Evolutionary conservation across 1,140 invertebrate species (phyloP), one percentile per base, ranked within the genome.

Genomic region (Drosophila nigrodunni): DNA sequence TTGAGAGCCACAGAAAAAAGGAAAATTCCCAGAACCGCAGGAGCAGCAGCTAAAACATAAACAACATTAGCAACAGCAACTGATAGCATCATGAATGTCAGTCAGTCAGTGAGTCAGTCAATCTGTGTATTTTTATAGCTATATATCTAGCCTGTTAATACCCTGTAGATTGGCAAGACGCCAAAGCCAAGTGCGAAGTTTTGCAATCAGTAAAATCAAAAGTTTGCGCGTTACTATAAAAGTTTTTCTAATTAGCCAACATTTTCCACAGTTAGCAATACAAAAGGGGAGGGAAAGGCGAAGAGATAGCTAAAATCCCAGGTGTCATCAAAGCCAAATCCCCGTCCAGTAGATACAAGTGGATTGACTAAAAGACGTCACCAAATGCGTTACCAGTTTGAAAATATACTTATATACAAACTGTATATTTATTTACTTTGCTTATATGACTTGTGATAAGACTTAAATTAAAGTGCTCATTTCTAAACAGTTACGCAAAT

Each of bases 161-260:
- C 46, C 52, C 54, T 74, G 34, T 44, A 43, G 15, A 30, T 11
- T 21, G 21, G 25, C 43, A 58, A 11, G 11, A 43, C 41, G 25
- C 13, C 11, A 52, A 34, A 61, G 71, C 57, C 55, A 74, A 83
- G 83, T 85, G 54, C 59, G 88, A 87, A 87, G 85, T 87, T 87
- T 87, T 74, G 80, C 83, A 87, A 87, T 87, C 83, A 89, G 78
- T 62, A 80, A 77, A 88, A 85, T 80, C 87, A 88, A 83, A 87
- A 87, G 77, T 87, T 87, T 62, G 43, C 8, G 1, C 66, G 58
- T 50, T 52, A 87, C 71, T 82, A 79, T 70, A 50, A 79, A 82
- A 80, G 73, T 86, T 86, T 86, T 87, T 78, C 82, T 87, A 87
- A 86, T 86, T 87, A 86, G 78, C 62, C n/a, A 46, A 70, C 66